Conservation (phyloP, 2,797 vertebrate species). For the Spinibarbus caldwelli region DNA sequence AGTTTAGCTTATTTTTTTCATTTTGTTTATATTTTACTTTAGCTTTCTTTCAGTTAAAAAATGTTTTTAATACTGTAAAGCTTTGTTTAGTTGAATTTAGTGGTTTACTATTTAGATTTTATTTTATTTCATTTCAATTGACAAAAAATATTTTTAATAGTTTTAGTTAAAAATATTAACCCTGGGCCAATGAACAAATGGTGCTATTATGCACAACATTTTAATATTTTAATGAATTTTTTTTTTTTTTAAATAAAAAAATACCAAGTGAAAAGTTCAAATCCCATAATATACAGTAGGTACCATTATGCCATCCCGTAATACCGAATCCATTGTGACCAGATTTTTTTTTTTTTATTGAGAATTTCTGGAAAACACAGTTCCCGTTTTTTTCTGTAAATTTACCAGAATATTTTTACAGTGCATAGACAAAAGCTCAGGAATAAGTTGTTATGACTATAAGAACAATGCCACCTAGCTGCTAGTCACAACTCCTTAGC, state of each 20-base stretch:
- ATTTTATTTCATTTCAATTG: not conserved
- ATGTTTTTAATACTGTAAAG: not conserved
- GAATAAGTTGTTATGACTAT: not conserved
- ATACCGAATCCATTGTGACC: not conserved
- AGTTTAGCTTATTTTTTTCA: too few relatives aligned
- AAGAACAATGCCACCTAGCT: not conserved
- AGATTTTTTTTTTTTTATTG: not conserved
- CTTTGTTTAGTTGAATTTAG: not conserved
- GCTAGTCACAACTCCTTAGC: slow-evolving; percentile 8
- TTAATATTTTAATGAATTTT: not conserved
- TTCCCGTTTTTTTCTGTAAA: not conserved
- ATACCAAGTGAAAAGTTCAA: not conserved
- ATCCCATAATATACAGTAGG: not conserved
- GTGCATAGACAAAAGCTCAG: not conserved
- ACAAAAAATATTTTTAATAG: not conserved
- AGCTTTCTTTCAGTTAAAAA: not conserved
- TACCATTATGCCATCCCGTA: not conserved
- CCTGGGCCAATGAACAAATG: not conserved
- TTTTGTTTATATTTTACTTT: too few relatives aligned
- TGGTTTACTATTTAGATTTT: not conserved
- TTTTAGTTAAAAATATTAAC: not conserved
- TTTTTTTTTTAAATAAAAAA: too few relatives aligned
- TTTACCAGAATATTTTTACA: not conserved
- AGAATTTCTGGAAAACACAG: not conserved
- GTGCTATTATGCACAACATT: not conserved